phyloP scores from a whole-genome alignment of 2,113 vertebrate species.

The Gavia stellata region DNA sequence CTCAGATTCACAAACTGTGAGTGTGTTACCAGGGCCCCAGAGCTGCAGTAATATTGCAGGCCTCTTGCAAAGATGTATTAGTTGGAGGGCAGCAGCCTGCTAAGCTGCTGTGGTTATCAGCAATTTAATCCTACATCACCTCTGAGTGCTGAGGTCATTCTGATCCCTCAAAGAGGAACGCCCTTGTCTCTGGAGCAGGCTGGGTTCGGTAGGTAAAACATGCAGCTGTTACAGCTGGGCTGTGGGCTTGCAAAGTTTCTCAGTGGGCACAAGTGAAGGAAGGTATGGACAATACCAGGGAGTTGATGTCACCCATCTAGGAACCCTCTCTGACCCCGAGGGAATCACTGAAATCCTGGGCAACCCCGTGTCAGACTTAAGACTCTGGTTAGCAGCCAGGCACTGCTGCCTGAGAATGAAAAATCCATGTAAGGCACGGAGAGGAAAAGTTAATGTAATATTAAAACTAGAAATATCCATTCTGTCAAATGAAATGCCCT shows the following conservation, averaged over 20 bases:
- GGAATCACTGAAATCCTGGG: background rate
- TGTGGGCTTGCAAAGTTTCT: background rate
- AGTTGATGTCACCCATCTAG: background rate
- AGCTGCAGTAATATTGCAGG: background rate
- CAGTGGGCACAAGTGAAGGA: background rate
- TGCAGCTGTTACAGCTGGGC: background rate
- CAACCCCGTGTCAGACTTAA: background rate
- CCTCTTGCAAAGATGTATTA: background rate
- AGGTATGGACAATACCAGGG: background rate
- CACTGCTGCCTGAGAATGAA: conserved; percentile 14
- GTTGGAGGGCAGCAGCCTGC: background rate
- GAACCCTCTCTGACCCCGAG: background rate
- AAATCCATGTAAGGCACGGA: conserved; percentile 28
- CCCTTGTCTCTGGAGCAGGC: background rate
- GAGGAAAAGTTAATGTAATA: conserved; percentile 45
- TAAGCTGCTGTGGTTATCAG: background rate
- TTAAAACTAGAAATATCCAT: conserved; percentile 58
- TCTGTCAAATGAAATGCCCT: conserved; percentile 62
- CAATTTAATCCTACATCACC: background rate
- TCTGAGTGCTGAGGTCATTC: background rate
- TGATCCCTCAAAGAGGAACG: background rate
- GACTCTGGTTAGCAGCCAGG: background rate
- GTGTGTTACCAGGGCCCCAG: background rate
- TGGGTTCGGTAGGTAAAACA: background rate
- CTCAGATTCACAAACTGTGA: background rate